Percentiles rank a stretch among this genome's conserved stretches.
These are phyloP conservation scores for Caradrina kadenii DNA, from an alignment of 2,888 invertebrate species.

Conservation along the genomic window DNA sequence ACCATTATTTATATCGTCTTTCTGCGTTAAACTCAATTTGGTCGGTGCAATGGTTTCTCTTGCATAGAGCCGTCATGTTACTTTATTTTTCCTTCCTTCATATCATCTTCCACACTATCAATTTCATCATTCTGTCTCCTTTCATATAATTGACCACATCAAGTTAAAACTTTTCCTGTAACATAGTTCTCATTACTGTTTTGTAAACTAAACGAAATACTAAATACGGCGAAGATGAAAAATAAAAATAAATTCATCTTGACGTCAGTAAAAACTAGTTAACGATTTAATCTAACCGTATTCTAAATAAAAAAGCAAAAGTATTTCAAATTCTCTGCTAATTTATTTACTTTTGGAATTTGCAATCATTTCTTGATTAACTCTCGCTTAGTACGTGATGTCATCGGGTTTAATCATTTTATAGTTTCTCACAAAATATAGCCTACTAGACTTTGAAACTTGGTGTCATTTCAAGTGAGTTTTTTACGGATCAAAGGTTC, in stretches of 20 bases:
- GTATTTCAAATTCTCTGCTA: constrained; percentile 47
- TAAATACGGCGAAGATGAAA: constrained; percentile 8
- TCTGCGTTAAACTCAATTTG: no score
- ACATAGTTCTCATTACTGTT: neutral
- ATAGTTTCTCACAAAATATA: neutral
- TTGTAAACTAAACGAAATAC: constrained; percentile 1
- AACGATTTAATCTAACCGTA: constrained; percentile 30
- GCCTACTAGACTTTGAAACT: neutral
- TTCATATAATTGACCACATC: neutral
- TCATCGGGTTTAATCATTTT: constrained; percentile 10
- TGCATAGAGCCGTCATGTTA: no score
- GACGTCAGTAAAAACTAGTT: constrained; percentile 26
- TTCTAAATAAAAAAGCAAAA: constrained; percentile 43
- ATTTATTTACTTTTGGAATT: constrained; percentile 47
- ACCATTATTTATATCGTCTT: no score
- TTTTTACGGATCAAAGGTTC: neutral
- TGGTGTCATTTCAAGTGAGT: neutral
- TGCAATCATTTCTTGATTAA: constrained; percentile 44
- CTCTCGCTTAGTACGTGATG: constrained; percentile 25
- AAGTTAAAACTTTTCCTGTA: constrained; percentile 1
- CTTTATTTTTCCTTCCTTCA: no score
- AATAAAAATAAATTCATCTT: constrained; percentile 21
- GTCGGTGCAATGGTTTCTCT: no score
- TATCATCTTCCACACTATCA: neutral
- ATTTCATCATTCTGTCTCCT: neutral